Base-by-base conservation (phyloP, 2,113 vertebrate species). In the human region DNA sequence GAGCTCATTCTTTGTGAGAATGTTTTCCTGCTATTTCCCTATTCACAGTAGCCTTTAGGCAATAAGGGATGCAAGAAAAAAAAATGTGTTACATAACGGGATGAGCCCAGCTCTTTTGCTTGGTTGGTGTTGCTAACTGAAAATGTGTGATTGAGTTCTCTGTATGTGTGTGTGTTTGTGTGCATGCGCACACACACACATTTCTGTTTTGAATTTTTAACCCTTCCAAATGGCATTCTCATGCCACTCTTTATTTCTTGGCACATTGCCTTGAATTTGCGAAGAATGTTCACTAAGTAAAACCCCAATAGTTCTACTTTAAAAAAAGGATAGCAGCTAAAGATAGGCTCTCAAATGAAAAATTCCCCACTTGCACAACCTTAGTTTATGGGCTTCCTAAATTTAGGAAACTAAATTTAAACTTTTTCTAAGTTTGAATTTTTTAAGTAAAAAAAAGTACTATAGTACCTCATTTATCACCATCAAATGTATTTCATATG, bases 201-300 rank as follows among this genome's bases (percentile, higher is more conserved):
- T 83, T 43, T 89, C 72, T 90, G 79, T 89, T 92, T 55, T 89
- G 22, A 88, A 40, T 95, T 76, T 78, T 48, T 87, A 86, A 17
- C 82, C 59, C 79, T 97, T 80, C 55, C 92, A 92, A 93, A 68
- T 61, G 64, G 75, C 92, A 78, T 84, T 97, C 79, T 83, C 55
- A 55, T 92, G 76, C 78, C 76, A 57, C 79, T 45, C 89, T 89
- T 27, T 93, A 12, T 50, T 79, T 90, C 89, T 95, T 96, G 92
- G 86, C 86, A 76, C 23, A 86, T 3, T 64, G 89, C 85, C 70
- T 97, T 94, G 68, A 94, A 80, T 94, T 93, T 86, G 78, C 90
- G 86, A 82, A 91, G 84, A 92, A 80, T 96, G 48, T 89, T 97
- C 85, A 52, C 93, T 87, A 70, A 96, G 45, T 86, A 93, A 96